Evolutionary conservation across 2,113 vertebrate species (phyloP), one percentile per base, ranked within the genome.

Genomic region (Bucco capensis): DNA sequence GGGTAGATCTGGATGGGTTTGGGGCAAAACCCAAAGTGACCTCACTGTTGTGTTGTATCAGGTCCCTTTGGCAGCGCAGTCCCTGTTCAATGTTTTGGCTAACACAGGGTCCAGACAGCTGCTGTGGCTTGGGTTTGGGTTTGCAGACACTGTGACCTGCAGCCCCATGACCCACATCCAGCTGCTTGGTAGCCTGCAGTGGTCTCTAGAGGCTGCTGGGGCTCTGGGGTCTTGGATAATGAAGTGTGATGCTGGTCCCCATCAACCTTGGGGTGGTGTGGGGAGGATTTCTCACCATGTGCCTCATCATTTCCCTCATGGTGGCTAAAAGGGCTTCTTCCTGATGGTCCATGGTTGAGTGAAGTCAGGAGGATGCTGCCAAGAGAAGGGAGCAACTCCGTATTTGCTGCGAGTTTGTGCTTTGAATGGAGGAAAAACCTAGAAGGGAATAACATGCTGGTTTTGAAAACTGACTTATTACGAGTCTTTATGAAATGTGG

Each of bases 121-220:
- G 74, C 73, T 76, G 60, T 61, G n/a, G 11, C 40, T n/a, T 64
- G 58, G 35, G 18, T 75, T 35, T 77, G 42, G 22, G 46, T 65
- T 37, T 94, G 87, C 53, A 81, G 72, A 40, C 57, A 19, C 83
- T 61, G 53, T 89, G 91, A 83, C 57, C 89, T 50, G 69, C 28
- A 73, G 69, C 62, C 56, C 86, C 62, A 5, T 71, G 66, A 54
- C 69, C 74, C 58, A 2, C 27, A 64, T 61, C 33, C 58, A 47
- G 23, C 49, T 72, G 56, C 51, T 61, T 6, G 3, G 42, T 0
- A 0, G 53, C 0, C 47, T 35, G 25, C 65, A 8, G 37, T 25
- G 25, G 46, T 57, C 51, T 66, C 65, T 61, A 30, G 57, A 24
- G 5, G 16, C 44, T 72, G 35, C 44, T n/a, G 54, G 67, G 42